These are phyloP conservation scores for Hyperoodon ampullatus DNA, from an alignment of 2,113 vertebrate species.

Conservation along the genomic window DNA sequence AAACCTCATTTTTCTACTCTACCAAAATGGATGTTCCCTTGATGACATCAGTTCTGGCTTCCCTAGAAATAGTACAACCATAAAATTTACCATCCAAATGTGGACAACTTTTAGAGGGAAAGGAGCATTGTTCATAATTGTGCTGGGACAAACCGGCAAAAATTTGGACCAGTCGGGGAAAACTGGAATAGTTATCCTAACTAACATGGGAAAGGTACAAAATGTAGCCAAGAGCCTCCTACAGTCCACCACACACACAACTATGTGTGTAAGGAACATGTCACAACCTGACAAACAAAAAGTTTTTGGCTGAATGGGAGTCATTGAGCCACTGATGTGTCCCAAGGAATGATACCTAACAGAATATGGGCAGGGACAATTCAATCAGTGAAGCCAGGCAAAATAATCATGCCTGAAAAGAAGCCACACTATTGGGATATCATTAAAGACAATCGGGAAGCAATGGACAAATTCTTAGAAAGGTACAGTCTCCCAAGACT, in stretches of 20 bases:
- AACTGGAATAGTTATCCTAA: not conserved
- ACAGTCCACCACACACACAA: not conserved
- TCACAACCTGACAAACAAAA: not conserved
- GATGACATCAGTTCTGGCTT: not conserved
- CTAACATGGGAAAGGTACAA: not conserved
- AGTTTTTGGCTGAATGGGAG: not conserved
- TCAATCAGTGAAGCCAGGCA: not conserved
- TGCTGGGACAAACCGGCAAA: not conserved
- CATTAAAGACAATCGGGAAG: not conserved
- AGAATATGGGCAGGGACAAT: not conserved
- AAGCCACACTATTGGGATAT: not conserved
- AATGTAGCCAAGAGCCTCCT: not conserved
- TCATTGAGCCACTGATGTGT: not conserved
- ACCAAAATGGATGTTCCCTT: not conserved
- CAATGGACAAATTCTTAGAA: too few species aligned
- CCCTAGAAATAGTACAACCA: not conserved
- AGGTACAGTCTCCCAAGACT: too few species aligned
- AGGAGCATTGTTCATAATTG: not conserved
- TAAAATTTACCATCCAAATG: not conserved
- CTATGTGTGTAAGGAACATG: not conserved
- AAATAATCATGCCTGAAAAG: not conserved
- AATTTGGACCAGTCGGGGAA: not conserved
- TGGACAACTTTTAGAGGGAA: not conserved
- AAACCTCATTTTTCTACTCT: not conserved
- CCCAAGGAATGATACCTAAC: not conserved